phyloP scores from a whole-genome alignment of 92 coral and sea anemone genomes.

The Epizoanthus fatuus region DNA sequence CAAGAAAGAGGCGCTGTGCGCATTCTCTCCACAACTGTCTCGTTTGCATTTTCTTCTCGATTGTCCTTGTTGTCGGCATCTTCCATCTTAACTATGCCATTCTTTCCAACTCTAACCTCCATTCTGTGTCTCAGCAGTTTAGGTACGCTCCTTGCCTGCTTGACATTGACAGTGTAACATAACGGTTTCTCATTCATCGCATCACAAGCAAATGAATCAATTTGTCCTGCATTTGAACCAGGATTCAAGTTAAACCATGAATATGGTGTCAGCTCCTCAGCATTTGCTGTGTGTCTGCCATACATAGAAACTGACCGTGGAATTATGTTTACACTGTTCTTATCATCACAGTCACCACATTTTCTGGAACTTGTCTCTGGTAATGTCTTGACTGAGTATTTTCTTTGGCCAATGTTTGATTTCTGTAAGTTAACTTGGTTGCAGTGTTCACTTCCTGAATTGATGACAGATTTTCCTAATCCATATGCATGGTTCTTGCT shows the following conservation, averaged over 20 bases:
- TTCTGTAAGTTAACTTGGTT: not conserved
- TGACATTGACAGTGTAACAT: conserved; percentile 70
- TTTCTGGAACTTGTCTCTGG: conserved; percentile 8
- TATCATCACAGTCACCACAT: not conserved
- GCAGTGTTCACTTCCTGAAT: too few relatives aligned
- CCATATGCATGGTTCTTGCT: too few relatives aligned
- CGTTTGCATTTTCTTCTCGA: conserved; percentile 17
- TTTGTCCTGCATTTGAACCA: conserved; percentile 69
- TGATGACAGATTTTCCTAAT: too few relatives aligned
- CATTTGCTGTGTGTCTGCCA: conserved; percentile 70
- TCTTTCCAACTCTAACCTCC: conserved; percentile 84
- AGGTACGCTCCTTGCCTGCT: conserved; percentile 68
- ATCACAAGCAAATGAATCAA: conserved; percentile 81
- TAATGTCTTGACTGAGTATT: conserved; percentile 7
- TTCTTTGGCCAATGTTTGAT: not conserved
- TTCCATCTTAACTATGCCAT: conserved; percentile 77
- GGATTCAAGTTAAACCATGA: conserved; percentile 85
- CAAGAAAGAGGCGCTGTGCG: conserved; percentile 83
- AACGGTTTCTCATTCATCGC: conserved; percentile 62
- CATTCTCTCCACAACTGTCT: not conserved
- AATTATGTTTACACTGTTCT: not conserved
- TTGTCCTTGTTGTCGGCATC: conserved; percentile 6
- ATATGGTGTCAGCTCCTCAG: conserved; percentile 36
- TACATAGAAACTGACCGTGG: conserved; percentile 63
- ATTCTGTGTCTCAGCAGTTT: conserved; percentile 73